Evolutionary conservation across 2,113 vertebrate species (phyloP).

Genomic region (Microcebus murinus): DNA sequence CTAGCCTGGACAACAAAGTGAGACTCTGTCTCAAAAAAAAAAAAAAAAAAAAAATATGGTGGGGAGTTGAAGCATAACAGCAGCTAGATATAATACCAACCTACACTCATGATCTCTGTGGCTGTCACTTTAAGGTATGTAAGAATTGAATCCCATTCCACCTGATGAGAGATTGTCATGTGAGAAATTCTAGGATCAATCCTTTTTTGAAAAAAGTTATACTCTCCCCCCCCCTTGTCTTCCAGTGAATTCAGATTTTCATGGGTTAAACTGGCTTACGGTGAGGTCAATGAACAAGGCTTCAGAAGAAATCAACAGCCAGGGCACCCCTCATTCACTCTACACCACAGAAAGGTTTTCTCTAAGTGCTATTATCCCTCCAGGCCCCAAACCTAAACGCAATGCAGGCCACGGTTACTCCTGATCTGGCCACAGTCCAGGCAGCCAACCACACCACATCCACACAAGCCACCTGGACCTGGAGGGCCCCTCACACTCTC

Average conservation of each 20-base stretch:
- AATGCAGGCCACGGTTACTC: not conserved
- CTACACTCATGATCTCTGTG: not conserved
- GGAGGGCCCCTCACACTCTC: not conserved
- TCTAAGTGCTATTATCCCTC: constrained; percentile 3
- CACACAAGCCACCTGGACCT: not conserved
- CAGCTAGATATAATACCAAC: not conserved
- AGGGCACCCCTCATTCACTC: not conserved
- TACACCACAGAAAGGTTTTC: not conserved
- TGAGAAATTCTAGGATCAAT: not conserved
- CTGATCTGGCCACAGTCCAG: not conserved
- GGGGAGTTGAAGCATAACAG: not conserved
- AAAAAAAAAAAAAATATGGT: not conserved
- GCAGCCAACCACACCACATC: not conserved
- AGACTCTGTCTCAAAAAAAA: too few species aligned
- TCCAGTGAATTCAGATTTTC: not conserved
- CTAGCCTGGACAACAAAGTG: too few species aligned
- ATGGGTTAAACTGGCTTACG: not conserved
- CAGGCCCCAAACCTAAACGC: not conserved
- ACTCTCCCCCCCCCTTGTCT: not conserved
- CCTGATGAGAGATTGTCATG: not conserved
- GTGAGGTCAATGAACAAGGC: not conserved
- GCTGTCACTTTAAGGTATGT: not conserved
- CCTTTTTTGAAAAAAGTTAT: not conserved
- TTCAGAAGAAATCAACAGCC: not conserved
- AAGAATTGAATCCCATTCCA: constrained; percentile 7